A percentile compares a stretch with the other conserved stretches of the same genome.
Evolutionary conservation across 64 coral and sea anemone species (phyloP).

Genomic region (Pocillopora damicornis): DNA sequence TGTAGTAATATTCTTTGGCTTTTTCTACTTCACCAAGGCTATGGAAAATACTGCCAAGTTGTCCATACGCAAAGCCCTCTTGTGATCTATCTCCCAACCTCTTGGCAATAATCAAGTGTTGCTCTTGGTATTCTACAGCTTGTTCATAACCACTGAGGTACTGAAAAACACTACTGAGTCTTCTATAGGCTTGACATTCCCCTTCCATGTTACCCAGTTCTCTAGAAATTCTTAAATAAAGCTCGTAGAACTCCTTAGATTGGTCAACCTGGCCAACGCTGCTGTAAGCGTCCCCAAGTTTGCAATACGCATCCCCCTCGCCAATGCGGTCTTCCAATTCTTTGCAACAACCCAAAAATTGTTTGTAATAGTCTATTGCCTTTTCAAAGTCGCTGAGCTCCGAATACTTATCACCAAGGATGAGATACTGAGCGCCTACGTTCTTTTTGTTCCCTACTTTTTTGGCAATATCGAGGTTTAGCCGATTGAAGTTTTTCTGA

Average conservation of each 20-base stretch:
- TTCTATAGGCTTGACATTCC: background rate
- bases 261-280: background rate
- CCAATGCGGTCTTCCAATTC: background rate
- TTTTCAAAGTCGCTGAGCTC: background rate
- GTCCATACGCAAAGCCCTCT: background rate
- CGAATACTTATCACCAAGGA: background rate
- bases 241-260: background rate
- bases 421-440: background rate
- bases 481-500: no score
- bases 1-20: background rate
- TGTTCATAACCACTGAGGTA: no score
- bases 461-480: no score
- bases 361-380: conserved; percentile 4
- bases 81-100: background rate
- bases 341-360: background rate
- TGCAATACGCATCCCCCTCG: background rate
- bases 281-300: background rate
- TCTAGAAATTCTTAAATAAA: background rate
- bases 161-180: background rate
- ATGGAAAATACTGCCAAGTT: background rate
- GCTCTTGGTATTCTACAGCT: background rate
- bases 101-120: background rate
- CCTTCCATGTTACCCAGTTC: background rate
- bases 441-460: background rate
- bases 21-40: background rate